Conservation (phyloP, 2,113 vertebrate genomes). For the Cacatua alba region DNA sequence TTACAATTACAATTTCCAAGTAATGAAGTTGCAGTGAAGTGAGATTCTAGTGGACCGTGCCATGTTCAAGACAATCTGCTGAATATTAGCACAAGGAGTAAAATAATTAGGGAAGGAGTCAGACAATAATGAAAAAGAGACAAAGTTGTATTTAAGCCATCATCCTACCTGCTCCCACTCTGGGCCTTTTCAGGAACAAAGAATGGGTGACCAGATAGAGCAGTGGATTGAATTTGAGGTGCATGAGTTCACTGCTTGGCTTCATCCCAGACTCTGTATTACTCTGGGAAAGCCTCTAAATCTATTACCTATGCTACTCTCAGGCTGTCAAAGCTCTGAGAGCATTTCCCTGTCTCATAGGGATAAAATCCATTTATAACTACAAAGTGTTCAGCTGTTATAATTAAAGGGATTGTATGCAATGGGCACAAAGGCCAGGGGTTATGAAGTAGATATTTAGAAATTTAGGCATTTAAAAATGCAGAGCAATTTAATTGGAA, state of each 20-base stretch:
- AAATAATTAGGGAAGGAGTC: not conserved
- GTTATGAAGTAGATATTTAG: not conserved
- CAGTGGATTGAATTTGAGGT: not conserved
- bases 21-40: not conserved
- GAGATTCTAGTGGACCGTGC: not conserved
- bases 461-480: not conserved
- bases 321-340: not conserved
- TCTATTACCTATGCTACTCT: not conserved
- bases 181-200: not conserved
- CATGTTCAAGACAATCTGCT: not conserved
- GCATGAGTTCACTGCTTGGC: not conserved
- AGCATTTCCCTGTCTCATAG: not conserved
- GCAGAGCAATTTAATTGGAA: not conserved
- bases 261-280: not conserved
- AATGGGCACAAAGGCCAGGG: not conserved
- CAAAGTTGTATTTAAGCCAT: not conserved
- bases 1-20: not conserved
- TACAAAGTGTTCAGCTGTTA: not conserved
- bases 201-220: not conserved
- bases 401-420: not conserved
- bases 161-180: not conserved
- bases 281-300: not conserved
- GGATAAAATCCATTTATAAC: not conserved
- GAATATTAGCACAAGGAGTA: not conserved
- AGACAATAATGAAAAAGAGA: not conserved